phyloP scores from a whole-genome alignment of 2,888 invertebrate species.

The Orthosia incerta region DNA sequence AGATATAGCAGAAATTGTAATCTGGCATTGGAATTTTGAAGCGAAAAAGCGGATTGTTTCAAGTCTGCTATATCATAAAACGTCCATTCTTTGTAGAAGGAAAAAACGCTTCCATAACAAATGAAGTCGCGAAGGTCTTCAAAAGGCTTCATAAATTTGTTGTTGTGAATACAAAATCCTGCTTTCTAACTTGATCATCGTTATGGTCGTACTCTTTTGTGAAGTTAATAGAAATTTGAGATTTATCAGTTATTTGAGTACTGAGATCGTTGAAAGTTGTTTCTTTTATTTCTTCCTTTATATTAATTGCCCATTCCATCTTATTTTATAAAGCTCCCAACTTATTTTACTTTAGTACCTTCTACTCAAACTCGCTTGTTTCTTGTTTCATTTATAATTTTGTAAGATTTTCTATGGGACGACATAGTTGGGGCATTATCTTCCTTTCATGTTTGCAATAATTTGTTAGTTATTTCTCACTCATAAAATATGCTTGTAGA shows the following conservation, averaged over 20 bases:
- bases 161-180: constrained; percentile 43
- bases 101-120: constrained; percentile 36
- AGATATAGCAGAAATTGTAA: constrained; percentile 48
- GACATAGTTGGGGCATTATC: background rate
- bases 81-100: constrained; percentile 21
- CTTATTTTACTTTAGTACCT: background rate
- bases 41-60: constrained; percentile 40
- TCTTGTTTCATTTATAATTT: constrained; percentile 7
- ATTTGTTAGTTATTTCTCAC: no score
- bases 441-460: background rate
- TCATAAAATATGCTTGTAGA: no score
- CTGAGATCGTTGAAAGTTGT: constrained; percentile 12
- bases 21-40: constrained; percentile 57
- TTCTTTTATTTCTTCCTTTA: constrained; percentile 9
- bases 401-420: background rate
- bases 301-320: background rate
- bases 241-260: constrained; percentile 30
- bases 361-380: background rate
- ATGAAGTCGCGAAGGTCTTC: constrained; percentile 47
- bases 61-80: constrained; percentile 42
- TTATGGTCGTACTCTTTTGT: constrained; percentile 13
- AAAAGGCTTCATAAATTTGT: constrained; percentile 48
- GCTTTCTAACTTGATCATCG: constrained; percentile 31
- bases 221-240: constrained; percentile 28
- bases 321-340: background rate